Base-by-base conservation (phyloP, 2,888 invertebrate genomes). In the Pegoplata infirma region DNA sequence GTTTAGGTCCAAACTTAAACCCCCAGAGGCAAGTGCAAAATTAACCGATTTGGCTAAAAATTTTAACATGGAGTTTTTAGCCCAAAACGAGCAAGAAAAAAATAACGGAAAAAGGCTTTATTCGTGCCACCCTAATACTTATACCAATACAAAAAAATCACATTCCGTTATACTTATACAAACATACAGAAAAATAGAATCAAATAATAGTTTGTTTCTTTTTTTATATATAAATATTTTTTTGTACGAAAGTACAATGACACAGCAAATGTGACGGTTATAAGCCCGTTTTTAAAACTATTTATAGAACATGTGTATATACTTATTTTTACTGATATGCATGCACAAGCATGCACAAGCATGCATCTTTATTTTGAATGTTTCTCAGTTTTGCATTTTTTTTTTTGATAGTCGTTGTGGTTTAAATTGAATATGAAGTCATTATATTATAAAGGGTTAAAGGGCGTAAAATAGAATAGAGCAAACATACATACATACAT, bases 241-340 rank as follows among this genome's bases (percentile, higher is more conserved):
- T 56, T 16, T 67, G 46, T 10, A 49, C 53, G 58, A 63, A 16
- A 76, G 76, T 78, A 84, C 84, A 86, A 85, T 85, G 83, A 82
- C 80, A 83, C 80, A 81, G 82, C 82, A 84, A 84, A 82, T 81
- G 80, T 76, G 82, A 76, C 59, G 56, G n/a, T 63, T 67, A 47
- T 68, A 72, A 79, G 56, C 67, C 78, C 61, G 61, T 66, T 64
- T 40, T 55, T 59, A 56, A 74, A 75, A 67, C 40, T 71, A 63
- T 75, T 75, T 79, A 71, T 49, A 58, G 40, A 59, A 69, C 14
- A 55, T 64, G 51, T 46, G 32, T 53, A 25, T 40, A 55, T 7
- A 44, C 16, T 51, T 63, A 55, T 40, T 36, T 36, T 36, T 36
- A 12, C 7, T 2, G 1, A 12, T n/a, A 40, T n/a, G n/a, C n/a